Evolutionary conservation across 1,140 invertebrate species (phyloP).

Genomic region (Charaxes varanes): DNA sequence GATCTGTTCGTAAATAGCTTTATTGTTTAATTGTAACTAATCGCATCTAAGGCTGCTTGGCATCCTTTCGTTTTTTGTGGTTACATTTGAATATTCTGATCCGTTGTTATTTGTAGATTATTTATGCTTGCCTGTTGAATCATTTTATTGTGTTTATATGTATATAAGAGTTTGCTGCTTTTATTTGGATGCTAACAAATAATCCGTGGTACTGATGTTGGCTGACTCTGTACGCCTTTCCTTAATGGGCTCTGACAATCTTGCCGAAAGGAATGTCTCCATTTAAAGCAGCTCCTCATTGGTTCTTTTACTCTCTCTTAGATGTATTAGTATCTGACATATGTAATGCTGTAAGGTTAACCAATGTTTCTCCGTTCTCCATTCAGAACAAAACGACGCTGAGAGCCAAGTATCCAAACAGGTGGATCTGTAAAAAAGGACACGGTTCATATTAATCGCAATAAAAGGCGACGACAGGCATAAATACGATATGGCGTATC

Average conservation of each 20-base stretch:
- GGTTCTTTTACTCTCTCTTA: too few relatives aligned
- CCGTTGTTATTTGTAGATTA: too few relatives aligned
- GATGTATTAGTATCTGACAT: too few relatives aligned
- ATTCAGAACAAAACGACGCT: conserved; percentile 6
- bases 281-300: too few relatives aligned
- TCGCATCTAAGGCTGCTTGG: conserved; percentile 30
- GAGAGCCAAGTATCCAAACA: conserved; percentile 23
- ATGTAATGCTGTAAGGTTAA: too few relatives aligned
- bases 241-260: too few relatives aligned
- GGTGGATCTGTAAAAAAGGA: conserved; percentile 28
- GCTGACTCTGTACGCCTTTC: too few relatives aligned
- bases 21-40: conserved; percentile 51
- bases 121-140: neutral
- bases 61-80: conserved; percentile 18
- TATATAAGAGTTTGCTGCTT: too few relatives aligned
- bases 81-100: neutral
- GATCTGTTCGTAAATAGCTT: conserved; percentile 43
- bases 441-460: conserved; percentile 47
- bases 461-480: conserved; percentile 55
- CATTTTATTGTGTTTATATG: too few relatives aligned
- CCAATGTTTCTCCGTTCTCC: conserved; percentile 5
- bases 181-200: too few relatives aligned
- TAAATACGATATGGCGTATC: conserved; percentile 54
- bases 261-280: too few relatives aligned
- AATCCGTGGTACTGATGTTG: too few relatives aligned